Percentiles rank a stretch among this genome's conserved stretches.
Evolutionary conservation across 2,113 vertebrate species (phyloP).

Genomic region (Onychorhynchus coronatus): DNA sequence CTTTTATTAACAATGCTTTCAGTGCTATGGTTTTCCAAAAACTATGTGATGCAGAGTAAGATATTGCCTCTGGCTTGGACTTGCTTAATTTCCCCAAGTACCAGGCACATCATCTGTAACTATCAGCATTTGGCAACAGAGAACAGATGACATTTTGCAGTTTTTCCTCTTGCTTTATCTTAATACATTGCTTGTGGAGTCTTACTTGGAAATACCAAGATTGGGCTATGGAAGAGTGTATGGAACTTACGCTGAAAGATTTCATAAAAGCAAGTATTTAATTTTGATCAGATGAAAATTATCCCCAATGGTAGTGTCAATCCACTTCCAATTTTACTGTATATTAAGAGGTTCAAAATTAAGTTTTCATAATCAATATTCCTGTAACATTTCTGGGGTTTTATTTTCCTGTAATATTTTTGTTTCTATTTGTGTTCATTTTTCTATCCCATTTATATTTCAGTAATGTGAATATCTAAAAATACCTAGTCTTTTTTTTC

Average conservation of each 20-base stretch:
- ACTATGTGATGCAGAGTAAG: not conserved
- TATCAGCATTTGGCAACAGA: not conserved
- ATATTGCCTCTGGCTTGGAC: not conserved
- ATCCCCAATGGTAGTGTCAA: not conserved
- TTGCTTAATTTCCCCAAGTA: not conserved
- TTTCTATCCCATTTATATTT: not conserved
- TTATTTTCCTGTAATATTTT: not conserved
- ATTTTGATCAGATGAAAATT: not conserved
- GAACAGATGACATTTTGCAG: not conserved
- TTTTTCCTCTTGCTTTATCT: not conserved
- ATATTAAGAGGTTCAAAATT: not conserved
- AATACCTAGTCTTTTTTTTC: not conserved
- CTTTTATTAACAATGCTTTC: not conserved
- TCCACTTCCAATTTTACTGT: not conserved
- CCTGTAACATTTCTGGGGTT: not conserved
- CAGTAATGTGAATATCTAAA: not conserved
- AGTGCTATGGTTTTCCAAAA: not conserved
- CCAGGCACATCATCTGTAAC: not conserved
- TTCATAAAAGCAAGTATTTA: not conserved
- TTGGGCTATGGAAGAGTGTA: not conserved
- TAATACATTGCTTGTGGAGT: not conserved
- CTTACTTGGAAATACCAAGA: not conserved
- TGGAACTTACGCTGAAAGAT: not conserved
- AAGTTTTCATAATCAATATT: not conserved
- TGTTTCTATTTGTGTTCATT: not conserved